A percentile compares a stretch with the other conserved stretches of the same genome.
These are phyloP conservation scores for Clusia tigrina DNA, from an alignment of 2,888 invertebrate genomes.

Conservation along the genomic window DNA sequence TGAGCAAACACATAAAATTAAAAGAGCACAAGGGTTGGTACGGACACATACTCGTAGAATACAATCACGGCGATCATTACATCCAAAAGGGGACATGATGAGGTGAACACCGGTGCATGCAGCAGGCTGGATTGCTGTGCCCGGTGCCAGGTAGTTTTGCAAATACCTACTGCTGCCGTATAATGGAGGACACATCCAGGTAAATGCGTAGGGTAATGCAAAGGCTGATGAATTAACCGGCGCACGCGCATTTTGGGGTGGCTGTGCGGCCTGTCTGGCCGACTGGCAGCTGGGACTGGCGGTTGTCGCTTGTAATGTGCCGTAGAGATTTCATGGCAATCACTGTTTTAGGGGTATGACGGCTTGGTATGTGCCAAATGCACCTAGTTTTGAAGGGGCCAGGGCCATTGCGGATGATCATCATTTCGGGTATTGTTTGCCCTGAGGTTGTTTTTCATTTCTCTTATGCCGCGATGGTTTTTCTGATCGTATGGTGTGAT, in stretches of 20 bases:
- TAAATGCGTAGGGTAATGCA: conserved; percentile 49
- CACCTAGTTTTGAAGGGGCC: conserved; percentile 40
- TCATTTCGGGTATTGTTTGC: conserved; percentile 13
- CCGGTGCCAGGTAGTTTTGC: conserved; percentile 55
- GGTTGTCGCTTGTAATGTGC: conserved; percentile 1
- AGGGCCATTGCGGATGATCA: conserved; percentile 20
- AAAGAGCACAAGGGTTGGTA: conserved; percentile 23
- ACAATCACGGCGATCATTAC: conserved; percentile 10
- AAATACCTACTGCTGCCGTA: conserved; percentile 53
- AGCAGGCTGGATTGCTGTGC: conserved; percentile 28
- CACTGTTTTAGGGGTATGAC: conserved; percentile 36
- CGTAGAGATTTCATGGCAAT: conserved; percentile 41
- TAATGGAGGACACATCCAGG: conserved; percentile 40
- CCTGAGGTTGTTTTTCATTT: conserved; percentile 43
- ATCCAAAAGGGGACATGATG: conserved; percentile 26
- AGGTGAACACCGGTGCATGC: conserved; percentile 8
- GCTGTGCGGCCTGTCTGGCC: too few relatives aligned
- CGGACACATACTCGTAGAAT: background rate
- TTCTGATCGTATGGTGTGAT: conserved; percentile 42
- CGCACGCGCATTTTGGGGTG: conserved; percentile 43
- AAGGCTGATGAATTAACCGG: conserved; percentile 22
- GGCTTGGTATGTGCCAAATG: conserved; percentile 15
- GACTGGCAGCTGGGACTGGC: conserved; percentile 20
- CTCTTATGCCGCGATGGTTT: background rate
- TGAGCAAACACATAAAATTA: conserved; percentile 11